Base-by-base conservation (phyloP, 2,888 invertebrate genomes). In the Agonum fuliginosum region DNA sequence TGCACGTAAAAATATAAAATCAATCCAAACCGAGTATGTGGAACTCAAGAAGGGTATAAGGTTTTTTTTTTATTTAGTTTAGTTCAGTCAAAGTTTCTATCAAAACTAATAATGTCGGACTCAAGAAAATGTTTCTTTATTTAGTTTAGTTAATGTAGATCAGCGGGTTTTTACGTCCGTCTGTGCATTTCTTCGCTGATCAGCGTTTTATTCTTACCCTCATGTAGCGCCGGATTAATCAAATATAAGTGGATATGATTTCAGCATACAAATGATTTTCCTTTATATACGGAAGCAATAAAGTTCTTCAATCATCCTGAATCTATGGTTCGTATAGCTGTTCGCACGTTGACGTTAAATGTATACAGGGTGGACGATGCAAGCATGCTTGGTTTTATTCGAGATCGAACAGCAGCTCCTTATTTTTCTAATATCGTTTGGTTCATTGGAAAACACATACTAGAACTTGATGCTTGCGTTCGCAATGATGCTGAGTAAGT, bases 291-390 rank as follows among this genome's bases (percentile, higher is more conserved):
- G 1, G 99, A 99, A 88, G 98, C 98, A 34, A 97, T 99, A 79
- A 99, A 99, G 87, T 98, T 99, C 89, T 99, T 99, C 88, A 98
- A 99, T 86, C 99, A 99, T 87, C 94, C 96, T 0, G 99, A 99
- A 88, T 96, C 97, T 37, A 99, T 99, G 99, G 99, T 99, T 34
- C 91, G 99, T 62, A 99, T 99, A 82, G 99, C 99, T 1, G 99
- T 99, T 10, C 90, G 99, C 78, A 99, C 99, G 8, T 91, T 99
- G 80, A 98, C 99, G 0, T 89, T 99, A 46, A 99, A 99, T 88
- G 98, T 99, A 0, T 99, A 98, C 84, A 89, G 92, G 88, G 98
- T 98, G 34, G 95, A 97, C 84, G 98, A 98, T 87, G 92, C 93
- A 54, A 97, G 96, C 78, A 99, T 99, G 98, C 88, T 98, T 80